These are phyloP conservation scores for Deroplatys truncata DNA, from an alignment of 2,888 invertebrate species.

Conservation along the genomic window DNA sequence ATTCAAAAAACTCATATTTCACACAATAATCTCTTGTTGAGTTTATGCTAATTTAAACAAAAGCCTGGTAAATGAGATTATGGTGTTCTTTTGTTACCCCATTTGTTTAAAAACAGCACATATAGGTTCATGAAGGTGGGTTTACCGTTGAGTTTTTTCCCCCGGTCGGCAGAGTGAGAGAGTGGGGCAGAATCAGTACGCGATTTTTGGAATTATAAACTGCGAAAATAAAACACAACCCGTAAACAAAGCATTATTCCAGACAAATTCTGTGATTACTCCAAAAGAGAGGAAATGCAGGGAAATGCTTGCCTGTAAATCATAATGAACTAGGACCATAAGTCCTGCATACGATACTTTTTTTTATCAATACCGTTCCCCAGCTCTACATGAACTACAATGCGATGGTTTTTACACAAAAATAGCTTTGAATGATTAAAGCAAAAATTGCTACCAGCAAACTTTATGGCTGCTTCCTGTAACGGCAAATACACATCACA, in stretches of 20 bases:
- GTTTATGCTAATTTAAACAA: background rate
- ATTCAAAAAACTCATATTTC: background rate
- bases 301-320: background rate
- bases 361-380: background rate
- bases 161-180: background rate
- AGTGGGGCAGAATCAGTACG: background rate
- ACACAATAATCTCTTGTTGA: background rate
- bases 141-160: background rate
- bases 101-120: background rate
- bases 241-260: background rate
- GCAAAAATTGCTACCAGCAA: background rate
- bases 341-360: background rate
- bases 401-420: background rate
- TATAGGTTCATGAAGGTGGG: background rate
- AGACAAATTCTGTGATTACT: background rate
- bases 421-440: background rate
- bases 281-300: background rate
- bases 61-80: background rate
- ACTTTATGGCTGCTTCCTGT: background rate
- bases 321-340: background rate
- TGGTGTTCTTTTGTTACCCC: background rate
- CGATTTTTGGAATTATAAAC: background rate
- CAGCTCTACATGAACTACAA: background rate
- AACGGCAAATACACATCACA: background rate
- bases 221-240: background rate